phyloP scores from a whole-genome alignment of 2,888 invertebrate species.

The Mimumesa dahlbomi region DNA sequence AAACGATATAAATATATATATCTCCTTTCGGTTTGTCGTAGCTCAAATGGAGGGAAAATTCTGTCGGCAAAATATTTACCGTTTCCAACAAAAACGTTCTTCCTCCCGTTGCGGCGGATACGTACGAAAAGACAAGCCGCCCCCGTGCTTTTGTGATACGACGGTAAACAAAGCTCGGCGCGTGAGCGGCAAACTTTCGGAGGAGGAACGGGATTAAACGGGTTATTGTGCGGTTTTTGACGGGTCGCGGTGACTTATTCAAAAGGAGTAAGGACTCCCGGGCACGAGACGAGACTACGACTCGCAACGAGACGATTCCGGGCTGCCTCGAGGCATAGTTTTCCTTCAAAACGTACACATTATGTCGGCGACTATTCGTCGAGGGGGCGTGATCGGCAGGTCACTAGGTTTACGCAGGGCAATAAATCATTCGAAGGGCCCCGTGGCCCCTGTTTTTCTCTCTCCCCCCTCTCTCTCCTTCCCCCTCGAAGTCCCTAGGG shows the following conservation, averaged over 20 bases:
- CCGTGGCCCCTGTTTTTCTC: conserved; percentile 6
- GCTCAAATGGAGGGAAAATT: not conserved
- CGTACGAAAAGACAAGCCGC: conserved; percentile 14
- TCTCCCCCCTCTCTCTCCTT: not conserved
- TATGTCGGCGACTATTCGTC: conserved; percentile 45
- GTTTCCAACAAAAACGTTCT: conserved; percentile 30
- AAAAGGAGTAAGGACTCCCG: conserved; percentile 24
- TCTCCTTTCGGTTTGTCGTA: not conserved
- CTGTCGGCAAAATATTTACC: conserved; percentile 40
- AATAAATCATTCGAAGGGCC: conserved; percentile 68
- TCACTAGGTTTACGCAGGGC: conserved; percentile 69
- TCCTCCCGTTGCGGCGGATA: not conserved
- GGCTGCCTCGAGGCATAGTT: conserved; percentile 1
- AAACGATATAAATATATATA: too few relatives aligned
- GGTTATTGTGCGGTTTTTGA: conserved; percentile 59
- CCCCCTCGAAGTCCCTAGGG: not conserved
- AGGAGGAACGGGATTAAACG: conserved; percentile 54
- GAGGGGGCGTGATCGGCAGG: conserved; percentile 69
- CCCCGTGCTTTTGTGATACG: conserved; percentile 34
- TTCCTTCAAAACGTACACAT: conserved; percentile 28
- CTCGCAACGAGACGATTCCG: conserved; percentile 19
- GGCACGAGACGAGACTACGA: too few relatives aligned
- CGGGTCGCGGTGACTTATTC: conserved; percentile 37
- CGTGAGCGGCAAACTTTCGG: conserved; percentile 12
- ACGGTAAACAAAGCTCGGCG: conserved; percentile 44